Evolutionary conservation across 2,113 vertebrate species (phyloP), one percentile per base, ranked within the genome.

Genomic region (Prunella himalayana): DNA sequence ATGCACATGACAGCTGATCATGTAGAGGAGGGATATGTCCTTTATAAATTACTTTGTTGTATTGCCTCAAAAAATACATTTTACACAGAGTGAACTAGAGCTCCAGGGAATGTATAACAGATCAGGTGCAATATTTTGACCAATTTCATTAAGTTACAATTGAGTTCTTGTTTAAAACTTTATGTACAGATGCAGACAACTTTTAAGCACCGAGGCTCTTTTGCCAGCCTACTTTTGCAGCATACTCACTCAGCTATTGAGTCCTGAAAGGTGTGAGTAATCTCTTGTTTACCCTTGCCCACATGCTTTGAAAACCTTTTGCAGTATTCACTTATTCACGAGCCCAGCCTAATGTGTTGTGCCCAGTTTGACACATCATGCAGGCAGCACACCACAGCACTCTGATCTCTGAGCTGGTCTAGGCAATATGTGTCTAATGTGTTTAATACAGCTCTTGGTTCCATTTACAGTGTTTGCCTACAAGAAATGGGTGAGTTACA

Each of bases 241-340:
- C 28, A 28, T 37, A 65, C 16, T 64, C 56, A 53, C 10, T 81
- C 20, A 71, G 39, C 13, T 76, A 3, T 35, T 90, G 42, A 59
- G 19, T 76, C 30, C 24, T 42, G 51, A 57, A 87, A 94, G n/a
- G 15, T 13, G 19, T 95, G 91, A 97, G 78, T 85, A 94, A 94
- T 71, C 25, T 76, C 71, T 53, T 89, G 75, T 95, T 95, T 91
- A 57, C 41, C 35, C 30, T 71, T 76, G 16, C 37, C 23, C 4
- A 5, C 30, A 15, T 82, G 57, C 37, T 92, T 85, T 80, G 75
- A 87, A 85, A 60, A 23, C 41, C 35, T 6, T 78, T 64, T 9
- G 6, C 14, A 35, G 50, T 69, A 31, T 81, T 94, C 21, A n/a
- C 5, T 9, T 85, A 44, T 61, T 91, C 84, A 35, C 3, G 11